Evolutionary conservation across 2,797 vertebrate species (phyloP).

Genomic region (Rousettus madagascariensis): DNA sequence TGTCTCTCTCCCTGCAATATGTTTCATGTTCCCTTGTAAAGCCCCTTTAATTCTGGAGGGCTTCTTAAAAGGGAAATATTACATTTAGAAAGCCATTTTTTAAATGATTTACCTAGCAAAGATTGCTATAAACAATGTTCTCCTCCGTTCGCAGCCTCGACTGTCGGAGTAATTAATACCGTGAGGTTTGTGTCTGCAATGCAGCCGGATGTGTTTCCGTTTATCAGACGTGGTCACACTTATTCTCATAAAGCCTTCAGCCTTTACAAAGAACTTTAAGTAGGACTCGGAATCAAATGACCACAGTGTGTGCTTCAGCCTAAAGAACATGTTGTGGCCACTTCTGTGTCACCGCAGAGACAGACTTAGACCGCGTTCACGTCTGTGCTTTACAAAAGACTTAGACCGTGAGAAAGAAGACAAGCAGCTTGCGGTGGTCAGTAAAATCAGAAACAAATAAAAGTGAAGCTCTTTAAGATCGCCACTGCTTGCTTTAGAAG

Average conservation of each 20-base stretch:
- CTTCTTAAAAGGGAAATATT: conserved; percentile 94
- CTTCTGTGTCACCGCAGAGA: conserved; percentile 2
- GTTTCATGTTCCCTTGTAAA: conserved; percentile 94
- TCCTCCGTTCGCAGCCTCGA: conserved; percentile 84
- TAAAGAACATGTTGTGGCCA: conserved; percentile 72
- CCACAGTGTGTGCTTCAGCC: conserved; percentile 76
- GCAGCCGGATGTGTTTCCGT: conserved; percentile 85
- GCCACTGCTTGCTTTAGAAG: neutral
- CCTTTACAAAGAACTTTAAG: conserved; percentile 79
- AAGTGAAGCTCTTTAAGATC: neutral
- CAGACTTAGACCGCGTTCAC: neutral
- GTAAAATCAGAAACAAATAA: conserved; percentile 73
- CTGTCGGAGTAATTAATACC: conserved; percentile 86
- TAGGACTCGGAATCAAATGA: conserved; percentile 82
- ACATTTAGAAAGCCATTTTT: conserved; percentile 89
- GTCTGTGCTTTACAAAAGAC: neutral
- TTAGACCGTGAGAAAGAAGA: neutral
- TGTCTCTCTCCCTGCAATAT: conserved; percentile 93
- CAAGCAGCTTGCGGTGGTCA: conserved; percentile 10
- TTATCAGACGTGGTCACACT: conserved; percentile 83
- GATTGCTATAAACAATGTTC: conserved; percentile 87
- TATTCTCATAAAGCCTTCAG: conserved; percentile 83
- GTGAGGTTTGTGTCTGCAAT: conserved; percentile 78
- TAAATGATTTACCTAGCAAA: conserved; percentile 89
- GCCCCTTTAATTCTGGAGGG: conserved; percentile 94